phyloP scores from a whole-genome alignment of 2,113 vertebrate genomes.

The Poecilia latipinna region DNA sequence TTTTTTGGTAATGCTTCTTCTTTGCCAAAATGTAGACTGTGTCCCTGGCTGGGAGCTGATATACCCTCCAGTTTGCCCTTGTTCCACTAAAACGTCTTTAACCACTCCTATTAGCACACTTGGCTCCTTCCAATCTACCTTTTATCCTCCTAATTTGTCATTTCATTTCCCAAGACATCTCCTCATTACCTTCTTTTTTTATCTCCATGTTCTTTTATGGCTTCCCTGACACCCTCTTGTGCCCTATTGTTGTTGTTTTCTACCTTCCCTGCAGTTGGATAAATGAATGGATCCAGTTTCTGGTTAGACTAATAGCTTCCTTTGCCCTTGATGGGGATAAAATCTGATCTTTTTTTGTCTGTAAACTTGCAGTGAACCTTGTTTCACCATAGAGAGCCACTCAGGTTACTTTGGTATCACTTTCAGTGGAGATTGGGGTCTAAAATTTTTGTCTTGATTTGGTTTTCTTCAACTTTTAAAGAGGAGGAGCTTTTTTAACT shows the following conservation, averaged over 20 bases:
- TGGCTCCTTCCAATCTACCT: constrained; percentile 48
- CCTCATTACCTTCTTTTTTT: constrained; percentile 50
- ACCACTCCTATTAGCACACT: constrained; percentile 55
- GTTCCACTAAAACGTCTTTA: constrained; percentile 61
- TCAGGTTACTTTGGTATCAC: constrained; percentile 47
- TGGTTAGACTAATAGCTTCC: constrained; percentile 30
- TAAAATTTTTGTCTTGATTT: not conserved
- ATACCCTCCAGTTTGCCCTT: constrained; percentile 49
- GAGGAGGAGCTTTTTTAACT: not conserved
- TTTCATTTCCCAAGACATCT: constrained; percentile 62
- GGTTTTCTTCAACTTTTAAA: not conserved
- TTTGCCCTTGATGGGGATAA: constrained; percentile 44
- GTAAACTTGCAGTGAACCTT: constrained; percentile 31
- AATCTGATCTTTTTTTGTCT: constrained; percentile 28
- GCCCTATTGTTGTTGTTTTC: constrained; percentile 19
- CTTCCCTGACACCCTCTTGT: constrained; percentile 32
- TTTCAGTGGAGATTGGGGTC: constrained; percentile 33
- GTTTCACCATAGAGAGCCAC: constrained; percentile 10
- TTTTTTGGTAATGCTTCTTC: constrained; percentile 8
- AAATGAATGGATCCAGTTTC: constrained; percentile 38
- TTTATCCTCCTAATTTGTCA: constrained; percentile 56
- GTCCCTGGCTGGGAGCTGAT: constrained; percentile 2
- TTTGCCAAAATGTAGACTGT: constrained; percentile 13
- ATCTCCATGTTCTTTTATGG: constrained; percentile 25
- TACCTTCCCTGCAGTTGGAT: constrained; percentile 11